A percentile compares a stretch with the other conserved stretches of the same genome.
These are phyloP conservation scores for Caenorhabditis virilis DNA, from an alignment of 2,888 invertebrate genomes.

Conservation along the genomic window DNA sequence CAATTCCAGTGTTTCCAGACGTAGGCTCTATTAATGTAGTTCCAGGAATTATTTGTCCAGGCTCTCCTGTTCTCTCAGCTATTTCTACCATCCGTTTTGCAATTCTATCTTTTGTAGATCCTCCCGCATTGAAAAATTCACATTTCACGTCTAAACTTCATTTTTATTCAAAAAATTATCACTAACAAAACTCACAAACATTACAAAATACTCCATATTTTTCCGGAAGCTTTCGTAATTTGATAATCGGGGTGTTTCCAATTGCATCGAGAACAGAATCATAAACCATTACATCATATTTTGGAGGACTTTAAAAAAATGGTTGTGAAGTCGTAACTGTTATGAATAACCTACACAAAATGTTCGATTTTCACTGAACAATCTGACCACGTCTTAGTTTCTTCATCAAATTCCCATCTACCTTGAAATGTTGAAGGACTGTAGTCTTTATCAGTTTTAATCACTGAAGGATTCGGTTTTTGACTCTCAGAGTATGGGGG, in stretches of 20 bases:
- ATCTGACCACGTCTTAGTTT: too few relatives aligned
- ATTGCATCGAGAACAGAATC: conserved; percentile 60
- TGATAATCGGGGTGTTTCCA: conserved; percentile 65
- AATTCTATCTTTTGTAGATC: conserved; percentile 93
- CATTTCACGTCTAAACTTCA: conserved; percentile 88
- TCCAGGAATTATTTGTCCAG: conserved; percentile 85
- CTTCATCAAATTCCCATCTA: too few relatives aligned
- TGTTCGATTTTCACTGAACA: too few relatives aligned
- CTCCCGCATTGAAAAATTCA: conserved; percentile 95
- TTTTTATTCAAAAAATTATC: neutral
- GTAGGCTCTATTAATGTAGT: conserved; percentile 91
- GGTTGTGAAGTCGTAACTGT: too few relatives aligned
- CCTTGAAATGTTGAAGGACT: conserved; percentile 54
- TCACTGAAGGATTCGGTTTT: conserved; percentile 28
- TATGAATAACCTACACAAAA: too few relatives aligned
- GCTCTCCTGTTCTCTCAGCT: conserved; percentile 83
- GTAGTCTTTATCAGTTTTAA: conserved; percentile 44
- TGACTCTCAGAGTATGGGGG: conserved; percentile 38
- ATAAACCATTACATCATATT: conserved; percentile 1
- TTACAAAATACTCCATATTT: conserved; percentile 61
- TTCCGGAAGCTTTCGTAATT: conserved; percentile 53
- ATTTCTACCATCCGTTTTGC: conserved; percentile 88
- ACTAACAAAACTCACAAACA: conserved; percentile 62
- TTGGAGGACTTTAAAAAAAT: too few relatives aligned
- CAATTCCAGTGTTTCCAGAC: conserved; percentile 82